Conservation (phyloP, 2,888 invertebrate species). For the Matsumyia berberina region DNA sequence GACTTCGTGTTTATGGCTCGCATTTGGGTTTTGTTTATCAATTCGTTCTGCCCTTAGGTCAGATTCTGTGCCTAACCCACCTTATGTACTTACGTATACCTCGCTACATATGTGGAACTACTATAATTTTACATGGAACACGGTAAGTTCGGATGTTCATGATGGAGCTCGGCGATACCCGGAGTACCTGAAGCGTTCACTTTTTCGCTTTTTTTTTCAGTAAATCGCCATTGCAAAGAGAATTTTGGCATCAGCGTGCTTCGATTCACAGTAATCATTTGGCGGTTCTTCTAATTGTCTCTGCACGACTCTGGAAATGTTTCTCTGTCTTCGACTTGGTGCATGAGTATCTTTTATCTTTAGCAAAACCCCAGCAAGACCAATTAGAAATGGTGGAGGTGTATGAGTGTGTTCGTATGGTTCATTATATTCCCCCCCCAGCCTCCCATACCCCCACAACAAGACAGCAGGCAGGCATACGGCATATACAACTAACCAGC, state of each 20-base stretch:
- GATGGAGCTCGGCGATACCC: not conserved
- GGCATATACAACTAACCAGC: constrained; percentile 41
- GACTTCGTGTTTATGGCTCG: constrained; percentile 53
- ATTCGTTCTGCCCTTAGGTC: constrained; percentile 69
- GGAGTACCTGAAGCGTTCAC: constrained; percentile 47
- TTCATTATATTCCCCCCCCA: too few species aligned
- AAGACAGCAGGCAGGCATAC: not conserved
- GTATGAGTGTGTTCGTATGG: constrained; percentile 1
- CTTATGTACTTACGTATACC: constrained; percentile 1
- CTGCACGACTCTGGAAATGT: constrained; percentile 48
- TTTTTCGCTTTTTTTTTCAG: not conserved
- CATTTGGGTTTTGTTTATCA: constrained; percentile 67
- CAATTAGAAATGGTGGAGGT: constrained; percentile 42
- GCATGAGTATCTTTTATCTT: constrained; percentile 46
- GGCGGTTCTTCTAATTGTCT: constrained; percentile 53
- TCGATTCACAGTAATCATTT: constrained; percentile 51
- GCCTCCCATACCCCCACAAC: not conserved
- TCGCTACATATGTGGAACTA: constrained; percentile 24
- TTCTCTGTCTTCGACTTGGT: constrained; percentile 14
- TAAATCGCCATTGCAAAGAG: constrained; percentile 25
- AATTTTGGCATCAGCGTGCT: constrained; percentile 46
- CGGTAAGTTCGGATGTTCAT: constrained; percentile 21
- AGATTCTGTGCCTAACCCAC: constrained; percentile 47
- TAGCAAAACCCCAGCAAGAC: constrained; percentile 36
- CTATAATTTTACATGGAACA: constrained; percentile 64